Evolutionary conservation across 2,888 invertebrate species (phyloP).

Genomic region (Nomada lathburiana): DNA sequence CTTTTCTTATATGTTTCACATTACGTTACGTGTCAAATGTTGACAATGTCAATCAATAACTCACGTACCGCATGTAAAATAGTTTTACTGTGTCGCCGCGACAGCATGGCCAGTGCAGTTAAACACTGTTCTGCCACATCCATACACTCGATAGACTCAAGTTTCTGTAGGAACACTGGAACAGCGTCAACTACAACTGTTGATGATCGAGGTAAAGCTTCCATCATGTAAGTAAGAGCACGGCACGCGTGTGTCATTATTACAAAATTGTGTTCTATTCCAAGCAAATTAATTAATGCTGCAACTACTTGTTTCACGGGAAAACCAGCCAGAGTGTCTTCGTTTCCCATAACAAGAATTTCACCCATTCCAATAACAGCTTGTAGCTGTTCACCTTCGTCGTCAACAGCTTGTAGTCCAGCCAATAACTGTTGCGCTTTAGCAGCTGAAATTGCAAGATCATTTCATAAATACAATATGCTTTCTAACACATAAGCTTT

Average conservation of each 20-base stretch:
- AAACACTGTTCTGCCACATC: constrained; percentile 99
- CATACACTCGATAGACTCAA: constrained; percentile 99
- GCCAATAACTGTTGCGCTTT: constrained; percentile 97
- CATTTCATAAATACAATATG: background rate
- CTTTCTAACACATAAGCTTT: background rate
- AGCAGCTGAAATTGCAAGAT: constrained; percentile 86
- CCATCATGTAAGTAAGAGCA: constrained; percentile 99
- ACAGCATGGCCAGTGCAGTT: constrained; percentile 98
- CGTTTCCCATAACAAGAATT: constrained; percentile 99
- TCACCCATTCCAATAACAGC: constrained; percentile 99
- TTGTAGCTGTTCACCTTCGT: constrained; percentile 98
- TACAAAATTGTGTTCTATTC: constrained; percentile 99
- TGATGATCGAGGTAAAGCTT: constrained; percentile 98
- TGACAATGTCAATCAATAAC: constrained; percentile 1
- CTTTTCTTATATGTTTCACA: background rate
- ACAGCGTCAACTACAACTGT: constrained; percentile 98
- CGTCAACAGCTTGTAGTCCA: constrained; percentile 96
- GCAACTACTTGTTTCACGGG: constrained; percentile 99
- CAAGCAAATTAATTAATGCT: constrained; percentile 95
- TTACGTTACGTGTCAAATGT: background rate
- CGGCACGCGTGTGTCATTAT: constrained; percentile 99
- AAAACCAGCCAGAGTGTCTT: constrained; percentile 99
- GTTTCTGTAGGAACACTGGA: constrained; percentile 97
- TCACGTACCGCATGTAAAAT: constrained; percentile 94
- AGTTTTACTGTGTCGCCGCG: constrained; percentile 97